Base-by-base conservation (phyloP, 2,888 invertebrate species). In the Campoplex nolae region DNA sequence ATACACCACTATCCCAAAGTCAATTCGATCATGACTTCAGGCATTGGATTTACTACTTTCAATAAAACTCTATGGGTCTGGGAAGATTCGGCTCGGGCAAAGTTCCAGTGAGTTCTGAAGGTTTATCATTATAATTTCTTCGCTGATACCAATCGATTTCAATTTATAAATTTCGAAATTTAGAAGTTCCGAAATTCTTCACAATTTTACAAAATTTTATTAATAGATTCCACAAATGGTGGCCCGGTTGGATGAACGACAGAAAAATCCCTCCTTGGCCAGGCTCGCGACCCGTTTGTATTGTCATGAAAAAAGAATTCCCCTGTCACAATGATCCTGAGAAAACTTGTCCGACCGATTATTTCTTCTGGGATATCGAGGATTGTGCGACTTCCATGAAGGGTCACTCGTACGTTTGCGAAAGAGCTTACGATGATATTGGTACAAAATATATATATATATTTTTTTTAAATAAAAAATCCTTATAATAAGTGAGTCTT, bases 321-420 rank as follows among this genome's bases (percentile, higher is more conserved):
- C 94, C 95, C 0, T 95, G 95, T 87, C 90, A 93, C 54, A 87
- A 92, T 80, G 90, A 90, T 73, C 92, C 93, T 7, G 92, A 93
- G 3, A 89, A 89, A 3, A 88, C 87, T 58, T 95, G 95, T 85
- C 91, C 92, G 32, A 90, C 95, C 3, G 95, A 95, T 88, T 95
- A 95, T 87, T 95, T 94, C 90, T 95, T 95, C 88, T 95, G 95
- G 95, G 94, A 95, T 42, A 92, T 94, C 2, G 95, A 95, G 51
- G 94, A 95, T 84, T 96, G 96, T 89, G 93, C 93, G 2, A 88
- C 91, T 6, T 94, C 95, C 67, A 91, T 91, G 51, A 93, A 93
- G 70, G 93, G 92, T 38, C 94, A 95, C 88, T 94, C 95, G 2
- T 95, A 95, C 88, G 92, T 96, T 83, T 96, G 96, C 92, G 95